Percentiles rank a stretch among this genome's conserved stretches.
Conservation (phyloP, 2,113 vertebrate genomes). For the Synchiropus splendidus region DNA sequence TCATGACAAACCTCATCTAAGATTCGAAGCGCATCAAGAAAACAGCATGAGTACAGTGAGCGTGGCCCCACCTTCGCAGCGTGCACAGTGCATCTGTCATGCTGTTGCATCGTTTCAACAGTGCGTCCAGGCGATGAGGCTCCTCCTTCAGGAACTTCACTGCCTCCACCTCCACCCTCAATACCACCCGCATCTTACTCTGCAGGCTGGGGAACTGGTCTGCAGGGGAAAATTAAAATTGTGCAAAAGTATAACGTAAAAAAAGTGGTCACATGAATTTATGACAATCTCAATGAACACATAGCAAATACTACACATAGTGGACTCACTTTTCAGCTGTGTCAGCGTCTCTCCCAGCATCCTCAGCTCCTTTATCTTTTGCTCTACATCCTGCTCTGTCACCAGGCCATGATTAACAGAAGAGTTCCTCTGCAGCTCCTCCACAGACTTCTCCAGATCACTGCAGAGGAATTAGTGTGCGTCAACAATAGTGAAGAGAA, state of each 20-base stretch:
- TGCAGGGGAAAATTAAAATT: slow-evolving; percentile 30
- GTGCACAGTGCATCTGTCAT: slow-evolving; percentile 75
- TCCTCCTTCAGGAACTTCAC: slow-evolving; percentile 98
- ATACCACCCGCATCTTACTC: slow-evolving; percentile 95
- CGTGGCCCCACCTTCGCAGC: slow-evolving; percentile 60
- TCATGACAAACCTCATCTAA: no score
- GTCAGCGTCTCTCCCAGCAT: slow-evolving; percentile 87
- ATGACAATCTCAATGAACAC: no score
- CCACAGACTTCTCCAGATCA: slow-evolving; percentile 89
- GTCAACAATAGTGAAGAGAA: no score
- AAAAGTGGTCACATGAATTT: no score
- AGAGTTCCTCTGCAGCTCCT: slow-evolving; percentile 84
- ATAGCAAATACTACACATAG: no score
- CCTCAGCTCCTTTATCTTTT: slow-evolving; percentile 86
- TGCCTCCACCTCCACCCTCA: slow-evolving; percentile 92
- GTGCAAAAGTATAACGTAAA: background rate
- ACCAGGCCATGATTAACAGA: slow-evolving; percentile 81
- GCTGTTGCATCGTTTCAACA: slow-evolving; percentile 88
- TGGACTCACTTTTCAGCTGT: slow-evolving; percentile 79
- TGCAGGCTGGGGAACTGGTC: slow-evolving; percentile 94
- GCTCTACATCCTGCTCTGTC: slow-evolving; percentile 84
- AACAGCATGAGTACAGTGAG: background rate
- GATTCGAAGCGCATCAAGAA: background rate
- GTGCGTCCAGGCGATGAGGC: slow-evolving; percentile 84
- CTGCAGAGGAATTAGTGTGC: slow-evolving; percentile 49